phyloP scores from a whole-genome alignment of 2,113 vertebrate species.

The Malaclemys terrapin region DNA sequence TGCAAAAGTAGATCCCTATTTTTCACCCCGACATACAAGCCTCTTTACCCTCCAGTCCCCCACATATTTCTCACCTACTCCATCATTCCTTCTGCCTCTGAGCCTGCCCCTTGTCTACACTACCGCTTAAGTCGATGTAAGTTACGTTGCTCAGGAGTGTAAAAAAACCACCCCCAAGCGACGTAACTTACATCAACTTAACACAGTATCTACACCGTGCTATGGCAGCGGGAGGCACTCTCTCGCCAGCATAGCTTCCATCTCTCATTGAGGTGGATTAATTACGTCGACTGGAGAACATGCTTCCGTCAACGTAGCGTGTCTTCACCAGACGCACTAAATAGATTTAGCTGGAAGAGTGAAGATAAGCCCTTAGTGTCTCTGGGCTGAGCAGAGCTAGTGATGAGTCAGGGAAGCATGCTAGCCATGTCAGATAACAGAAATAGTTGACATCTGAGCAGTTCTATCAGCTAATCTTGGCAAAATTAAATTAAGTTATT shows the following conservation, averaged over 20 bases:
- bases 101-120: background rate
- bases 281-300: too few relatives aligned
- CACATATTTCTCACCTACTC: background rate
- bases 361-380: rapidly evolving
- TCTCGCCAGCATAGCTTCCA: too few relatives aligned
- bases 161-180: too few relatives aligned
- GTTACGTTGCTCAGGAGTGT: too few relatives aligned
- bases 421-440: background rate
- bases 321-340: too few relatives aligned
- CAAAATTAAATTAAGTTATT: background rate
- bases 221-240: too few relatives aligned
- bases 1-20: background rate
- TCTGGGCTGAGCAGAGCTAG: background rate
- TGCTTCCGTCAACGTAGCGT: too few relatives aligned
- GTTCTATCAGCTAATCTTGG: background rate
- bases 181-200: too few relatives aligned
- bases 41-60: background rate
- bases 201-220: too few relatives aligned
- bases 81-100: background rate
- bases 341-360: too few relatives aligned
- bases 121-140: too few relatives aligned
- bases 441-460: background rate
- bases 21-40: background rate
- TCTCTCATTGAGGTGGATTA: too few relatives aligned
- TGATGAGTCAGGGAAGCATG: background rate